These are phyloP conservation scores for Helicoverpa zea DNA, from an alignment of 1,140 invertebrate species.

Conservation along the genomic window DNA sequence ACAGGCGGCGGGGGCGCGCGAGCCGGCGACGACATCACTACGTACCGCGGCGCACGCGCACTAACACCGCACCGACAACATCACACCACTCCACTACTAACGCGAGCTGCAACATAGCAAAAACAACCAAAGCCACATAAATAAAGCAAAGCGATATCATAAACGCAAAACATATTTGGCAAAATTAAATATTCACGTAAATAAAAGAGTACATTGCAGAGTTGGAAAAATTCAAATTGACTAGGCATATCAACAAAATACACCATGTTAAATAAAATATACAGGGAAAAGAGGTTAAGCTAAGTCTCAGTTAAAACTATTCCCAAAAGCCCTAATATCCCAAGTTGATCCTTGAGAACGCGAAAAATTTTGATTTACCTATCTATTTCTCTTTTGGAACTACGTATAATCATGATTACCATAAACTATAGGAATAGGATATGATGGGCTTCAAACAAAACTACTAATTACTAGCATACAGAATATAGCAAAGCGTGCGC, in stretches of 20 bases:
- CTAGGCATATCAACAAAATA: not conserved
- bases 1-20: slow-evolving; percentile 70
- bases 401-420: too few relatives aligned
- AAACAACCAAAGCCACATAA: slow-evolving; percentile 77
- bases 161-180: slow-evolving; percentile 53
- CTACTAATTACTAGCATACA: too few relatives aligned
- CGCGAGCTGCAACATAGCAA: slow-evolving; percentile 81
- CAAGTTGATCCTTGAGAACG: too few relatives aligned
- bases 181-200: slow-evolving; percentile 48
- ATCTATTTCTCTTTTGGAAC: too few relatives aligned
- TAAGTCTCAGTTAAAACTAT: not conserved
- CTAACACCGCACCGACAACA: slow-evolving; percentile 72
- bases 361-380: too few relatives aligned
- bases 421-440: too few relatives aligned
- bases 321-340: too few relatives aligned
- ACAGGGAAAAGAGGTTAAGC: not conserved
- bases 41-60: slow-evolving; percentile 56
- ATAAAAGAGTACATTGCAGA: slow-evolving; percentile 25
- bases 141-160: slow-evolving; percentile 71
- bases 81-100: slow-evolving; percentile 78
- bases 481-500: too few relatives aligned
- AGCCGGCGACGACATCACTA: slow-evolving; percentile 80
- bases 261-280: too few relatives aligned
- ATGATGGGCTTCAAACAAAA: too few relatives aligned
- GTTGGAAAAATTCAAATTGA: not conserved